A percentile compares a stretch with the other conserved stretches of the same genome.
phyloP scores from a whole-genome alignment of 2,797 vertebrate genomes.

The Chloroceryle amazona region DNA sequence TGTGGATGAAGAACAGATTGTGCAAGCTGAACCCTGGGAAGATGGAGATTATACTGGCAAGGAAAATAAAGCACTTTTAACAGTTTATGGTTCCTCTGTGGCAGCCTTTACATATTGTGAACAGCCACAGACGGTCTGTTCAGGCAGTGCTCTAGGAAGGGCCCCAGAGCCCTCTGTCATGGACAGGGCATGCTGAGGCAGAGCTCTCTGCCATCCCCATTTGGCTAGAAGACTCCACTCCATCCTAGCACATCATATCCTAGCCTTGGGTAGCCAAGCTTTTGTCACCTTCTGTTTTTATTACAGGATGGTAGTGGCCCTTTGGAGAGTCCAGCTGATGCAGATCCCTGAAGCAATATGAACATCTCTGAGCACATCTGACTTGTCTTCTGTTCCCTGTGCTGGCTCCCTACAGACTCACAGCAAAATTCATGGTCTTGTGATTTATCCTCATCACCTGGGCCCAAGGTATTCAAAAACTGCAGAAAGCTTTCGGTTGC shows the following conservation, averaged over 20 bases:
- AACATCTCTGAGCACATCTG: not conserved
- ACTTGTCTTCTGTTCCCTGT: not conserved
- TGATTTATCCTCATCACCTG: not conserved
- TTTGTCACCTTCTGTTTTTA: not conserved
- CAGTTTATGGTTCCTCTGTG: not conserved
- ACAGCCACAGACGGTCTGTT: not conserved
- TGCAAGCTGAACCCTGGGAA: constrained; percentile 8
- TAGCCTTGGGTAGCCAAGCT: not conserved
- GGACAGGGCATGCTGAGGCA: not conserved
- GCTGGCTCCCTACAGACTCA: not conserved
- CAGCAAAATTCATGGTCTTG: not conserved
- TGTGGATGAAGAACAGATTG: constrained; percentile 22
- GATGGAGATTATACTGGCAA: constrained; percentile 7
- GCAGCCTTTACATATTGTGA: not conserved
- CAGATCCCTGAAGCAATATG: not conserved
- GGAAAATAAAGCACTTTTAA: not conserved
- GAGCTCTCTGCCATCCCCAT: not conserved
- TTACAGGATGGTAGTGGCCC: not conserved
- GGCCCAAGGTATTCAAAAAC: not conserved
- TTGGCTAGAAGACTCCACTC: not conserved
- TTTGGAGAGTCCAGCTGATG: not conserved
- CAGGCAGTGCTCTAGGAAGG: not conserved
- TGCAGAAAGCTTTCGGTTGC: not conserved
- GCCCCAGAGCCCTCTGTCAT: not conserved
- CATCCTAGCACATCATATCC: not conserved